Percentiles rank a stretch among this genome's conserved stretches.
Conservation (phyloP, 2,888 invertebrate species). For the Rotaria sp. region DNA sequence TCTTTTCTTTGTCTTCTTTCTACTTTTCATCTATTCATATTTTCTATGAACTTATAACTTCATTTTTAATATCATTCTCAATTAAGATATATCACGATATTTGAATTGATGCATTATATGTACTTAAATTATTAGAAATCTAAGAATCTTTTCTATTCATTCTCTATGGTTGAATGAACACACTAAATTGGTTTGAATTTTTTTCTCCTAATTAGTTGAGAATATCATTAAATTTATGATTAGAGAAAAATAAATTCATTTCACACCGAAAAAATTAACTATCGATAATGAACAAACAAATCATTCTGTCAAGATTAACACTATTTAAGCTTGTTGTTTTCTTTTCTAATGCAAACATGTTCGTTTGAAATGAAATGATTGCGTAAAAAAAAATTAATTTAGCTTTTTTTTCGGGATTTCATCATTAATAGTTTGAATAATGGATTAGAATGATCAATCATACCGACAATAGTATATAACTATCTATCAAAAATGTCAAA, state of each 20-base stretch:
- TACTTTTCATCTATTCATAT: too few relatives aligned
- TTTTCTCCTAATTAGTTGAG: background rate
- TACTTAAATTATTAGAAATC: background rate
- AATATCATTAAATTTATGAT: background rate
- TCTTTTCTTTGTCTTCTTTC: background rate
- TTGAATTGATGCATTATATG: background rate
- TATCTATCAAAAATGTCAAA: background rate
- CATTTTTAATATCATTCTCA: too few relatives aligned
- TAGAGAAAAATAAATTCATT: background rate
- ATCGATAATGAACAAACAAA: background rate
- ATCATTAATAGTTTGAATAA: background rate
- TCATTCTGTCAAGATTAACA: too few relatives aligned
- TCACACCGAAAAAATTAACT: background rate
- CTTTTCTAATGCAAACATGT: background rate
- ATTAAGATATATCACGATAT: too few relatives aligned
- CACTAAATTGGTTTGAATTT: background rate
- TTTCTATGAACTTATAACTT: too few relatives aligned
- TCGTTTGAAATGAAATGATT: background rate
- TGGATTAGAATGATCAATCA: constrained; percentile 14
- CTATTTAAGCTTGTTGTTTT: background rate
- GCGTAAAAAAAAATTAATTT: background rate
- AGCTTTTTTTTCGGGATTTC: background rate
- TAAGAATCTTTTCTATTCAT: background rate
- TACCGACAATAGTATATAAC: background rate
- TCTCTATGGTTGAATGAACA: background rate